phyloP scores from a whole-genome alignment of 2,113 vertebrate species.

The Cygnus atratus region DNA sequence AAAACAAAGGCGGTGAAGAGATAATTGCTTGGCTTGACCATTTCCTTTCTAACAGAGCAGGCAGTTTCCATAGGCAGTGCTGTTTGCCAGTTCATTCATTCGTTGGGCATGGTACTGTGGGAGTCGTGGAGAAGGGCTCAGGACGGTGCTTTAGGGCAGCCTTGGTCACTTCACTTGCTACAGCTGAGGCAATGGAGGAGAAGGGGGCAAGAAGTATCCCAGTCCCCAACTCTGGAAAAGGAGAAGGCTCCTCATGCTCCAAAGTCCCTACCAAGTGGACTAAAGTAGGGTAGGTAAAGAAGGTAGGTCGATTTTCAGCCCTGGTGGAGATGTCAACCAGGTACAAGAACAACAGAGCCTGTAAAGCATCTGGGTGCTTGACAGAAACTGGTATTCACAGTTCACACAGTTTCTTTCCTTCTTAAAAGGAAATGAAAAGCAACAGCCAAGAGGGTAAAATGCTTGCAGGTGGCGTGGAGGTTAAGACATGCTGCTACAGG shows the following conservation, averaged over 20 bases:
- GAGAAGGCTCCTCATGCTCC: background rate
- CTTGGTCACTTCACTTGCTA: rapidly evolving
- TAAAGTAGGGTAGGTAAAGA: background rate
- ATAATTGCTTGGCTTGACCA: background rate
- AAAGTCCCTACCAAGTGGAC: background rate
- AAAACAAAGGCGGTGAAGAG: background rate
- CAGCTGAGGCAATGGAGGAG: background rate
- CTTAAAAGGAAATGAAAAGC: background rate
- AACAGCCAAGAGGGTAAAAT: background rate
- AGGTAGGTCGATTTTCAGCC: background rate
- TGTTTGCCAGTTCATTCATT: background rate
- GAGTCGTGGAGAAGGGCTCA: background rate
- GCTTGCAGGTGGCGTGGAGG: background rate
- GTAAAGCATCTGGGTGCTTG: background rate
- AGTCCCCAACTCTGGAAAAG: background rate
- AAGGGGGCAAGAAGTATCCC: rapidly evolving
- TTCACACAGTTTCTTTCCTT: background rate
- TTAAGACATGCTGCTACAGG: background rate
- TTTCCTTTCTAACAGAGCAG: background rate
- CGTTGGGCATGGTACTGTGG: background rate
- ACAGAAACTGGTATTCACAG: background rate
- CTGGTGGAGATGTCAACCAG: background rate
- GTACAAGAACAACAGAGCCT: background rate
- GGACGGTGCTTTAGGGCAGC: background rate
- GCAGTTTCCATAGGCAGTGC: rapidly evolving